Evolutionary conservation across 2,888 invertebrate species (phyloP).

Genomic region (Drosophila nr. fundita): DNA sequence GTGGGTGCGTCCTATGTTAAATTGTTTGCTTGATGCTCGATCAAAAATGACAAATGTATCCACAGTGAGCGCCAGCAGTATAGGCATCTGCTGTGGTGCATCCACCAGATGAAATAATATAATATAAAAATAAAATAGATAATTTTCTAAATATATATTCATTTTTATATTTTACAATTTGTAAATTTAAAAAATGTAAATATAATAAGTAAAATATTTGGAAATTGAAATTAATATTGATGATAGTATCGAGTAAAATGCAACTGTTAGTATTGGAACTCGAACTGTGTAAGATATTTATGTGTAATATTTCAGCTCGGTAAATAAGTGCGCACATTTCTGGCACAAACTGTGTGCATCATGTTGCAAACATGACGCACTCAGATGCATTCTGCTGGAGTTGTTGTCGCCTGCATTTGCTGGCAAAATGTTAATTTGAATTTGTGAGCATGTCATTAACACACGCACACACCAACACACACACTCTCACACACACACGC

Average conservation of each 20-base stretch:
- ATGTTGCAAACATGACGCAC: constrained; percentile 46
- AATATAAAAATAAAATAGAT: background rate
- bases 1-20: constrained; percentile 60
- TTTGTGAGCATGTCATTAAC: constrained; percentile 82
- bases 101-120: background rate
- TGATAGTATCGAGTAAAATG: background rate
- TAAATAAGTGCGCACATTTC: constrained; percentile 11
- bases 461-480: constrained; percentile 56
- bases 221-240: background rate
- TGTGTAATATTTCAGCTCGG: background rate
- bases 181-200: background rate
- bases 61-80: constrained; percentile 53
- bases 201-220: background rate
- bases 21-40: constrained; percentile 82
- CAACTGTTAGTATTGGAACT: background rate
- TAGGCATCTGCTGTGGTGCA: background rate
- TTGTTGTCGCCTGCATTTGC: constrained; percentile 69
- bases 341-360: constrained; percentile 56
- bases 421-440: constrained; percentile 82
- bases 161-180: background rate
- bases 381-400: constrained; percentile 41
- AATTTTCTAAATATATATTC: no score
- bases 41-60: constrained; percentile 81
- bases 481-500: constrained; percentile 27
- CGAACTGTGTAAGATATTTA: background rate